These are phyloP conservation scores for Harpalus rufipes DNA, from an alignment of 2,888 invertebrate species.

Conservation along the genomic window DNA sequence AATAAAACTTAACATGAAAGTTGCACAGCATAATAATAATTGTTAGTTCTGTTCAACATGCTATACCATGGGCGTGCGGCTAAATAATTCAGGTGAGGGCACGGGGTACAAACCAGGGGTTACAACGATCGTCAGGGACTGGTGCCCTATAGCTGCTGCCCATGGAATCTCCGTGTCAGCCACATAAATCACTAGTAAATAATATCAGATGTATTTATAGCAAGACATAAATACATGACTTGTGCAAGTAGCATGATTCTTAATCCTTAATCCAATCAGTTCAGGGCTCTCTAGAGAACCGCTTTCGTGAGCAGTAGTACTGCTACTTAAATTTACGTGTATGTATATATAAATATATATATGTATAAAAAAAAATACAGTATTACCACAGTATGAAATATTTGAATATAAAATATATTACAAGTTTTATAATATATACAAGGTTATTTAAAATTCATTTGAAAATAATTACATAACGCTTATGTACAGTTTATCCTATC, in stretches of 20 bases:
- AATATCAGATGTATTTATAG: constrained; percentile 59
- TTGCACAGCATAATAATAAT: constrained; percentile 51
- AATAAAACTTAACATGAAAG: constrained; percentile 55
- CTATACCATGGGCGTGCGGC: constrained; percentile 31
- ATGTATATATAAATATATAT: constrained; percentile 65
- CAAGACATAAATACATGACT: constrained; percentile 57
- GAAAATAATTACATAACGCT: constrained; percentile 63
- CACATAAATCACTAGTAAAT: constrained; percentile 58
- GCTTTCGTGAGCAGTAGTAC: constrained; percentile 34
- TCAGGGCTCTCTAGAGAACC: constrained; percentile 16
- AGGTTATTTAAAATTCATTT: constrained; percentile 64
- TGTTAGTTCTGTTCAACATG: constrained; percentile 37
- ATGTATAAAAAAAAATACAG: constrained; percentile 65
- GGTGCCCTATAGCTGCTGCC: constrained; percentile 8
- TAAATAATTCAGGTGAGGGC: constrained; percentile 16
- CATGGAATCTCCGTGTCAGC: constrained; percentile 21
- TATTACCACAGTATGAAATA: constrained; percentile 67
- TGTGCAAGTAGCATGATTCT: constrained; percentile 38
- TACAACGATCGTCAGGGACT: constrained; percentile 10
- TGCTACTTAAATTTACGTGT: constrained; percentile 51
- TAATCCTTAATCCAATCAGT: constrained; percentile 47
- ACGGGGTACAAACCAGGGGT: constrained; percentile 30
- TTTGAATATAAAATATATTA: constrained; percentile 67
- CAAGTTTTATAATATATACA: constrained; percentile 65
- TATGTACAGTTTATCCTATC: constrained; percentile 55